A percentile compares a stretch with the other conserved stretches of the same genome.
Conservation (phyloP, 2,797 vertebrate genomes). For the Harpagifer antarcticus region DNA sequence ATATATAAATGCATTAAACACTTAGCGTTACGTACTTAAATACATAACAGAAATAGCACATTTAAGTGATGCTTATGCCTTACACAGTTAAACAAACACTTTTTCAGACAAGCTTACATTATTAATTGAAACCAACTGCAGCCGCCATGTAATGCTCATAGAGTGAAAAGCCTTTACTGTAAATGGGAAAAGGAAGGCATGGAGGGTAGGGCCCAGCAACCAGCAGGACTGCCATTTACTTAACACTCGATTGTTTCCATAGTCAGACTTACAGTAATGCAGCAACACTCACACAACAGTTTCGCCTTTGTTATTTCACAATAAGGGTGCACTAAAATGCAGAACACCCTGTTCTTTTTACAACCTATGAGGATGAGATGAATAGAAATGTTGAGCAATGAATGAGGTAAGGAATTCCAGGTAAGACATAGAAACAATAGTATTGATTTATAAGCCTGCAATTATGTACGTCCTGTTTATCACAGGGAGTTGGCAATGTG, state of each 20-base stretch:
- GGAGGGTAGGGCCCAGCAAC: constrained; percentile 38
- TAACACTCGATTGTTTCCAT: constrained; percentile 59
- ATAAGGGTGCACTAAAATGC: constrained; percentile 41
- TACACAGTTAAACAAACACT: constrained; percentile 64
- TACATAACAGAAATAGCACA: constrained; percentile 53
- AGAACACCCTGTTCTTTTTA: constrained; percentile 47
- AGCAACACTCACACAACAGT: constrained; percentile 32
- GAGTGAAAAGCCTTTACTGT: constrained; percentile 46
- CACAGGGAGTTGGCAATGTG: constrained; percentile 67
- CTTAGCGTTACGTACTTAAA: constrained; percentile 28
- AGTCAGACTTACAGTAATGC: constrained; percentile 38
- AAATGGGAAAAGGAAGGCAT: constrained; percentile 36
- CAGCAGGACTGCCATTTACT: constrained; percentile 55
- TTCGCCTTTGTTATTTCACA: constrained; percentile 51
- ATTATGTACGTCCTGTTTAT: constrained; percentile 82
- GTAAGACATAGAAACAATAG: constrained; percentile 79
- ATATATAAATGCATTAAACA: constrained; percentile 23
- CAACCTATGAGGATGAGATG: constrained; percentile 41
- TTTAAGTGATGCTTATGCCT: constrained; percentile 50
- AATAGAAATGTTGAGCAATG: constrained; percentile 67
- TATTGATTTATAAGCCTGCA: constrained; percentile 79
- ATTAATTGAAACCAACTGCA: constrained; percentile 76
- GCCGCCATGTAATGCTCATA: constrained; percentile 54
- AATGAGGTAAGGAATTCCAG: constrained; percentile 79
- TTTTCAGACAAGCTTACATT: constrained; percentile 62